These are phyloP conservation scores for Channa maculata DNA, from an alignment of 2,113 vertebrate species.

Conservation along the genomic window DNA sequence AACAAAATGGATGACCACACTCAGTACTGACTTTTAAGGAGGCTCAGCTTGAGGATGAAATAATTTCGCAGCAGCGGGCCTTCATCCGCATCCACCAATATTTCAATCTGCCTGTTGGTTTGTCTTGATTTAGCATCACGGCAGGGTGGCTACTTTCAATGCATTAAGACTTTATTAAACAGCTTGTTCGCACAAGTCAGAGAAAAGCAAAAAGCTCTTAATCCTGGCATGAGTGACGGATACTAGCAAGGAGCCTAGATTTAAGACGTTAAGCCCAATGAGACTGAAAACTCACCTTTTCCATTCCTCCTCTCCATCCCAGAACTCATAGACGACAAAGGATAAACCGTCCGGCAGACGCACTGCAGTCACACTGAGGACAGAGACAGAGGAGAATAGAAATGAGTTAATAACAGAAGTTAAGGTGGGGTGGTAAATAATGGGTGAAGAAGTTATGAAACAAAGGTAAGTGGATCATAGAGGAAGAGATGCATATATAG, in stretches of 20 bases:
- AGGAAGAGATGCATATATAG: not conserved
- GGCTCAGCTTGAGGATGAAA: slow-evolving; percentile 14
- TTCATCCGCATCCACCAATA: slow-evolving; percentile 1
- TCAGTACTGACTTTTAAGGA: slow-evolving; percentile 25
- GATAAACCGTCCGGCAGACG: slow-evolving; percentile 89
- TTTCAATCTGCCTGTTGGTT: slow-evolving; percentile 12
- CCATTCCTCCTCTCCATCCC: slow-evolving; percentile 95
- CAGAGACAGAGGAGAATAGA: slow-evolving; percentile 40
- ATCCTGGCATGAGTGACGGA: not conserved
- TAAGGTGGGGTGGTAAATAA: not conserved
- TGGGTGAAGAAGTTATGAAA: not conserved
- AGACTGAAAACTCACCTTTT: slow-evolving; percentile 84
- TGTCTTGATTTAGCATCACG: not conserved
- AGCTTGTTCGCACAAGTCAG: not conserved
- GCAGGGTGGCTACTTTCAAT: not conserved
- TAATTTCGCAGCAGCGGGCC: not conserved
- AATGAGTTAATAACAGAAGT: slow-evolving; percentile 20
- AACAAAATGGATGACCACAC: slow-evolving; percentile 33
- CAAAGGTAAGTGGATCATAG: not conserved
- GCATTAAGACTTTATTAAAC: not conserved
- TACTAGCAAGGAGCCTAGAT: not conserved
- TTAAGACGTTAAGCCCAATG: not conserved
- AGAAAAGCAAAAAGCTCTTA: slow-evolving; percentile 7
- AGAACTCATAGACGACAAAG: slow-evolving; percentile 95
- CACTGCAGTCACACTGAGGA: slow-evolving; percentile 87